Evolutionary conservation across 2,888 invertebrate species (phyloP).

Genomic region (Drymonia ruficornis): DNA sequence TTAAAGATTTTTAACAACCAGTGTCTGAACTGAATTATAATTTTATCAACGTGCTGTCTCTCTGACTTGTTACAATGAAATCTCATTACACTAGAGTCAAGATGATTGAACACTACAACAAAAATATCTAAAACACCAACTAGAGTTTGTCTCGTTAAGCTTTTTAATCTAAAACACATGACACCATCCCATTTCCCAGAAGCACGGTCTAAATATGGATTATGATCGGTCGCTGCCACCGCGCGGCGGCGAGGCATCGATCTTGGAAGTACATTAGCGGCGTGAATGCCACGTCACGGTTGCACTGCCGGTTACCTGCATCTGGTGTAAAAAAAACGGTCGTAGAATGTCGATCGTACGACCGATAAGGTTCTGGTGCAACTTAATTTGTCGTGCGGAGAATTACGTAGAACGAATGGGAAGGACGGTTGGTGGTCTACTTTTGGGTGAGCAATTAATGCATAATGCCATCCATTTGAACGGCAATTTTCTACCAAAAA

Average conservation of each 20-base stretch:
- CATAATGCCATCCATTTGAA: background rate
- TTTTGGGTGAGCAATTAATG: background rate
- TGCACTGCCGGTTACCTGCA: constrained; percentile 42
- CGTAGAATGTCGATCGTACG: constrained; percentile 10
- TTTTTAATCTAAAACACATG: constrained; percentile 8
- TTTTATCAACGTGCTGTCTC: too few species aligned
- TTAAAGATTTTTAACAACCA: too few species aligned
- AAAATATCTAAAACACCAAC: background rate
- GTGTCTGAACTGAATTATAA: too few species aligned
- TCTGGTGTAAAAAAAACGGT: constrained; percentile 24
- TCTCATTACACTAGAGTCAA: background rate
- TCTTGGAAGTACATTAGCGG: constrained; percentile 46
- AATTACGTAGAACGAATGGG: background rate
- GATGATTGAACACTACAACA: background rate
- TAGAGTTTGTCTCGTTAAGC: constrained; percentile 1
- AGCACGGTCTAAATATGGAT: constrained; percentile 36
- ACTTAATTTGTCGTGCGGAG: constrained; percentile 5
- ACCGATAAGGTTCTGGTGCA: background rate
- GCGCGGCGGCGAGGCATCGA: constrained; percentile 33
- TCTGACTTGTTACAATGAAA: background rate
- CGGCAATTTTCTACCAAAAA: too few species aligned
- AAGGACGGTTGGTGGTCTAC: background rate
- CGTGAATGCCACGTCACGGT: constrained; percentile 32
- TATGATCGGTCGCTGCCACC: constrained; percentile 36
- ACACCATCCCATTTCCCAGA: constrained; percentile 2